phyloP scores from a whole-genome alignment of 2,113 vertebrate genomes.

The Onychostruthus taczanowskii region DNA sequence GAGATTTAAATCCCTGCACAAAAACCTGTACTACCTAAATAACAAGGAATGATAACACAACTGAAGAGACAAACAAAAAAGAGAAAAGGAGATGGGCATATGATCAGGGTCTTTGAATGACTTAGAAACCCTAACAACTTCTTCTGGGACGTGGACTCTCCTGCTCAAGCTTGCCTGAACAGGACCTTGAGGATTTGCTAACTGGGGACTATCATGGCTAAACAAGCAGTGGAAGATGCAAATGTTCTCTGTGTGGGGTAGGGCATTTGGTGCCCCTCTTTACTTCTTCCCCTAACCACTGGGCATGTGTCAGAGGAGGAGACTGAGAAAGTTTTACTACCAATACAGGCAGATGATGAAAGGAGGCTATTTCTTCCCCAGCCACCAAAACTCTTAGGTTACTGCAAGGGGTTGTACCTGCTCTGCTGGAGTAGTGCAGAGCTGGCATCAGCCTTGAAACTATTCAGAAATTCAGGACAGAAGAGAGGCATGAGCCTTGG shows the following conservation, averaged over 20 bases:
- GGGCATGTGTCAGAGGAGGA: not conserved
- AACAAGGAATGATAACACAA: not conserved
- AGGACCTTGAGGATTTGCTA: not conserved
- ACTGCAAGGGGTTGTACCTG: not conserved
- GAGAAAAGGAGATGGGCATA: not conserved
- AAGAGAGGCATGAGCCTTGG: not conserved
- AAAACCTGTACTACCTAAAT: not conserved
- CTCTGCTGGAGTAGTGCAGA: not conserved
- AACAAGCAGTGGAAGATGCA: not conserved
- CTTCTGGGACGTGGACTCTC: not conserved
- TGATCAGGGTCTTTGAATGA: not conserved
- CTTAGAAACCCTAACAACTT: not conserved
- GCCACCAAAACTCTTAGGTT: not conserved
- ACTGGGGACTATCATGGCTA: not conserved
- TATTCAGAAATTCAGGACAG: not conserved
- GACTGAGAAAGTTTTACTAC: not conserved
- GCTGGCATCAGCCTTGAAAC: not conserved
- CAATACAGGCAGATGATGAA: not conserved
- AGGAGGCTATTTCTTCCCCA: not conserved
- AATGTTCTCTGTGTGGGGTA: not conserved
- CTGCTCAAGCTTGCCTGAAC: not conserved
- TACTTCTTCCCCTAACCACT: not conserved
- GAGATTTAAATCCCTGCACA: not conserved
- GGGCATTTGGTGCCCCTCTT: not conserved
- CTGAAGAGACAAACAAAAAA: not conserved